phyloP scores from a whole-genome alignment of 1,140 invertebrate genomes.

The Theocolax elegans region DNA sequence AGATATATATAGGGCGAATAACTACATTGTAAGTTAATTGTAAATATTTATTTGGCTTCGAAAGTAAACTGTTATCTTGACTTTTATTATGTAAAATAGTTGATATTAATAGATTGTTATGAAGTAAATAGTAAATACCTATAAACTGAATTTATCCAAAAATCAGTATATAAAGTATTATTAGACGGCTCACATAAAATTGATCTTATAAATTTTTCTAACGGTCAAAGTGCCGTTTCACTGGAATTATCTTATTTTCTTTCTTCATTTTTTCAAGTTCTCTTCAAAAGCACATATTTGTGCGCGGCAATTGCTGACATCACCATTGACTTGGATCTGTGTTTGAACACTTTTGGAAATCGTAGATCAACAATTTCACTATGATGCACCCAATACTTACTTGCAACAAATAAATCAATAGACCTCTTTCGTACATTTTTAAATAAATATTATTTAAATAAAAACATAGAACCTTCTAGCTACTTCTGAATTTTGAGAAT shows the following conservation, averaged over 20 bases:
- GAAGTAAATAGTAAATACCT: too few relatives aligned
- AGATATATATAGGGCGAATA: conserved; percentile 3
- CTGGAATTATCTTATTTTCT: neutral
- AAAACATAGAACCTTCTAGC: neutral
- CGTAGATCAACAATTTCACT: neutral
- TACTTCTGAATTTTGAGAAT: neutral
- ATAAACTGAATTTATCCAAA: too few relatives aligned
- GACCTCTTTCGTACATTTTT: neutral
- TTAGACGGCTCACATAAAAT: too few relatives aligned
- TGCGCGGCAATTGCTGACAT: neutral
- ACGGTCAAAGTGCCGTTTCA: neutral
- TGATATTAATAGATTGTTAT: too few relatives aligned
- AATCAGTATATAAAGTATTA: too few relatives aligned
- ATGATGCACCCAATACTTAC: neutral
- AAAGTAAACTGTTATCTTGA: too few relatives aligned
- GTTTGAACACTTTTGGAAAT: neutral
- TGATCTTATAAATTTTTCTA: neutral
- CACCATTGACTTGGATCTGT: neutral
- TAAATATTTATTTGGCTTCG: too few relatives aligned
- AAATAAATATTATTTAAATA: neutral
- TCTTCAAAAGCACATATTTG: neutral
- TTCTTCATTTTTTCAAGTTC: neutral
- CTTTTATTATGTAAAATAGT: too few relatives aligned
- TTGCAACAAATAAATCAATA: neutral
- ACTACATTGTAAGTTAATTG: too few relatives aligned